Evolutionary conservation across 2,797 vertebrate species (phyloP).

Genomic region (Pantherophis vulpinus): DNA sequence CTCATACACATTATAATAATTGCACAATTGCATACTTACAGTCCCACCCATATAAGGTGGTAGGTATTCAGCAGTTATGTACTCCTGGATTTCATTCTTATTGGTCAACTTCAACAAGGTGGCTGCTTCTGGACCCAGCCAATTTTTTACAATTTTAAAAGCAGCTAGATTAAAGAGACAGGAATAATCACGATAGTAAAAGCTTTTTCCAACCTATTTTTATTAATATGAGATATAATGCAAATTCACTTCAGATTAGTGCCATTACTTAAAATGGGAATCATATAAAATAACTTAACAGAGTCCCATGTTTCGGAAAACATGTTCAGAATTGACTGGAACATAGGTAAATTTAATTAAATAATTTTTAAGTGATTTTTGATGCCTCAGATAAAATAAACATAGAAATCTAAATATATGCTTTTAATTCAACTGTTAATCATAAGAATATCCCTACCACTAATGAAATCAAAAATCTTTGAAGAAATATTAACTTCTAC

Average conservation of each 20-base stretch:
- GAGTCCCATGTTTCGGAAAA: not conserved
- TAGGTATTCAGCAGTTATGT: constrained; percentile 84
- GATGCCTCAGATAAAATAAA: not conserved
- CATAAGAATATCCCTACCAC: not conserved
- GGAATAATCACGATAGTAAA: not conserved
- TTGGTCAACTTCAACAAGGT: constrained; percentile 88
- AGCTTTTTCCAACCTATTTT: not conserved
- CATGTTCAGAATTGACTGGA: not conserved
- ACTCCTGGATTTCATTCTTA: constrained; percentile 84
- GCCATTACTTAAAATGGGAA: not conserved
- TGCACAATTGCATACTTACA: constrained; percentile 73
- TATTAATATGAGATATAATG: not conserved
- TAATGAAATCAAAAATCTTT: not conserved
- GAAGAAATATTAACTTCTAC: not conserved
- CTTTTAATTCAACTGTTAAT: not conserved
- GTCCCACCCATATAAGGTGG: constrained; percentile 93
- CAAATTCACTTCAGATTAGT: not conserved
- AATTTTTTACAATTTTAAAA: constrained; percentile 94
- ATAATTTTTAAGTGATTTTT: not conserved
- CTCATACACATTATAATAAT: not conserved
- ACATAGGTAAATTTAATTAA: not conserved
- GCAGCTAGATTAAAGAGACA: constrained; percentile 79
- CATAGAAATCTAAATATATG: not conserved
- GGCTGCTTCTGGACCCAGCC: constrained; percentile 94
- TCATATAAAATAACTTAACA: not conserved